These are phyloP conservation scores for Cyanoderma ruficeps DNA, from an alignment of 2,113 vertebrate genomes.

Conservation along the genomic window DNA sequence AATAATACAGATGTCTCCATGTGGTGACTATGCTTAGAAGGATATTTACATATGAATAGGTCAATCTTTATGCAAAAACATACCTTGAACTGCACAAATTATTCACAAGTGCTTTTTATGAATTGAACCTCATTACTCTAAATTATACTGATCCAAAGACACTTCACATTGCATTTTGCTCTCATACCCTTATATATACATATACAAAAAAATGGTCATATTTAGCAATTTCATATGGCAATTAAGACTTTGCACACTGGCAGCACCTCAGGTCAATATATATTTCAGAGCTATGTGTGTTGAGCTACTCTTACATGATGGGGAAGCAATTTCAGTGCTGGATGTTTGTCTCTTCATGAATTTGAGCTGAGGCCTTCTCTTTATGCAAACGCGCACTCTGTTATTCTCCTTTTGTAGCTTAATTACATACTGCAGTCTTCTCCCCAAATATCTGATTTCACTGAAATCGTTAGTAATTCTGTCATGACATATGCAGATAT, in stretches of 20 bases:
- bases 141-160: not conserved
- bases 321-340: not conserved
- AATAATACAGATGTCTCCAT: not conserved
- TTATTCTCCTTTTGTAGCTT: constrained; percentile 18
- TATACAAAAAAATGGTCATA: not conserved
- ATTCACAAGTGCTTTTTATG: not conserved
- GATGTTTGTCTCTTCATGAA: not conserved
- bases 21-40: not conserved
- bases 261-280: not conserved
- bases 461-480: constrained; percentile 26
- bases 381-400: not conserved
- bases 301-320: not conserved
- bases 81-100: not conserved
- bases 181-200: not conserved
- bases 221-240: not conserved
- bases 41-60: constrained; percentile 1
- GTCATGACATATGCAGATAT: not conserved
- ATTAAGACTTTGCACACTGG: not conserved
- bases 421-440: not conserved
- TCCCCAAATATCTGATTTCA: not conserved
- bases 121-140: not conserved
- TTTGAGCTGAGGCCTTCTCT: not conserved
- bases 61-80: not conserved
- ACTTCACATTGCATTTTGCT: not conserved
- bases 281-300: not conserved